A percentile compares a stretch with the other conserved stretches of the same genome.
Evolutionary conservation across 2,113 vertebrate species (phyloP).

Genomic region (Alexandromys fortis): DNA sequence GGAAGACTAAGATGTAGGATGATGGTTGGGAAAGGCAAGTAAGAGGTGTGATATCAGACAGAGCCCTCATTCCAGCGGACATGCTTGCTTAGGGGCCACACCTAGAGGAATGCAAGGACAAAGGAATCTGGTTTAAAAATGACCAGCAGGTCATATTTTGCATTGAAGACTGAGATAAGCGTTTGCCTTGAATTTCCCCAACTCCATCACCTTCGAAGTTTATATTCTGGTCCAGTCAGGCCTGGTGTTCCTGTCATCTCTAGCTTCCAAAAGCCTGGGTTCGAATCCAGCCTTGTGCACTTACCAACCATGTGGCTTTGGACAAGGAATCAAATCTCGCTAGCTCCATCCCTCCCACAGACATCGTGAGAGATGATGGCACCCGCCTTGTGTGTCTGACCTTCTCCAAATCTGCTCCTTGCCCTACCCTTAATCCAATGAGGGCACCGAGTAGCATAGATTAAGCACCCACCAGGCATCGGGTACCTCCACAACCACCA

Average conservation of each 20-base stretch:
- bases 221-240: background rate
- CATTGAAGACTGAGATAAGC: background rate
- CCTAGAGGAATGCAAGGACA: background rate
- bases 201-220: background rate
- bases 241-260: background rate
- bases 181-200: background rate
- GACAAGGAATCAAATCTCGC: background rate
- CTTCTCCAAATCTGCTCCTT: background rate
- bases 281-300: background rate
- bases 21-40: background rate
- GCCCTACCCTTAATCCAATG: background rate
- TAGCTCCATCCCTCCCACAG: background rate
- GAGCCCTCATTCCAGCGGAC: background rate
- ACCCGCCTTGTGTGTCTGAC: background rate
- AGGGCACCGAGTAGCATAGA: too few species aligned
- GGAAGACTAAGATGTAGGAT: background rate
- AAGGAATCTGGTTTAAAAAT: background rate
- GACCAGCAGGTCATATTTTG: background rate
- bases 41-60: background rate
- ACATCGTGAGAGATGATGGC: background rate
- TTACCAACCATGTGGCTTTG: background rate
- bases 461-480: accelerated
- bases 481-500: accelerated
- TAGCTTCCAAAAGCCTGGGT: background rate
- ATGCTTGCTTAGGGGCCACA: background rate